Conservation (phyloP, 1,140 invertebrate species). For the Polyergus mexicanus region DNA sequence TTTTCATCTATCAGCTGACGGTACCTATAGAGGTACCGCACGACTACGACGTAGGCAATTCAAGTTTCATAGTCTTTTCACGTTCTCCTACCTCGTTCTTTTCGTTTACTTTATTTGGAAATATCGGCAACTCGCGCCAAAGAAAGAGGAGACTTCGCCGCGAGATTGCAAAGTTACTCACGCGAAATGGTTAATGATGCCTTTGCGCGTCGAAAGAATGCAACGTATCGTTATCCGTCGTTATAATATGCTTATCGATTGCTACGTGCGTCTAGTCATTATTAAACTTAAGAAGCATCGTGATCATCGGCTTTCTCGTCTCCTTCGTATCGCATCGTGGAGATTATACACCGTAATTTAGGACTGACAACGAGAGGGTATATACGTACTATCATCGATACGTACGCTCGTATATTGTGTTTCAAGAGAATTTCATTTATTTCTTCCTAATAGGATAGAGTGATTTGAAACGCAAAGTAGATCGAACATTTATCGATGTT, state of each 20-base stretch:
- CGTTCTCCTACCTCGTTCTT: constrained; percentile 35
- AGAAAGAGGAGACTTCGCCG: neutral
- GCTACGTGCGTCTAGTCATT: neutral
- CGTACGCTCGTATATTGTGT: neutral
- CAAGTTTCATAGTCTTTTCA: constrained; percentile 62
- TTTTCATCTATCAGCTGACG: constrained; percentile 66
- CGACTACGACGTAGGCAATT: constrained; percentile 34
- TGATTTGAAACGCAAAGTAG: constrained; percentile 39
- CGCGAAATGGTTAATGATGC: constrained; percentile 32
- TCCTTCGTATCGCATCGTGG: neutral
- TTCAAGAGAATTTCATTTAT: constrained; percentile 10
- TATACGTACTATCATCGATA: neutral
- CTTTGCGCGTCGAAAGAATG: constrained; percentile 13
- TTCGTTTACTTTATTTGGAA: constrained; percentile 9
- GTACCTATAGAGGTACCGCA: constrained; percentile 42
- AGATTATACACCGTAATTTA: neutral
- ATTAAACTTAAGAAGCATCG: neutral
- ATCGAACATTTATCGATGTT: constrained; percentile 44
- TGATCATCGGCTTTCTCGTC: neutral
- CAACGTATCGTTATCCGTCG: neutral
- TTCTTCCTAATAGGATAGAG: neutral
- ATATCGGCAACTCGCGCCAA: constrained; percentile 13
- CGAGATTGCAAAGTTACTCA: neutral
- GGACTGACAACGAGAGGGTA: neutral
- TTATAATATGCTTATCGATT: neutral